Percentiles rank a stretch among this genome's conserved stretches.
phyloP scores from a whole-genome alignment of 2,888 invertebrate genomes.

The Zhuqinia jingwanae region DNA sequence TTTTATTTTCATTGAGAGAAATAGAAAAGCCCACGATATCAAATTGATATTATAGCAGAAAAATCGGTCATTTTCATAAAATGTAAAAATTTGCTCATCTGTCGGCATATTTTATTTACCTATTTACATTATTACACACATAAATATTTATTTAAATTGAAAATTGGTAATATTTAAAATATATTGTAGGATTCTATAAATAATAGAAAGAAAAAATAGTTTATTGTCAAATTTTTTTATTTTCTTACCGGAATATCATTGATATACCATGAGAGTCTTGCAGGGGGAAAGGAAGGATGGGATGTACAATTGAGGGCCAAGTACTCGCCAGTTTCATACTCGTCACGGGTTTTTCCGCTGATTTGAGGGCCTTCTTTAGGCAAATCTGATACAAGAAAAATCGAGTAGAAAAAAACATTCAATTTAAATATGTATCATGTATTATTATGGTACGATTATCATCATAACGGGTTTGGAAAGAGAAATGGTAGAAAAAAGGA shows the following conservation, averaged over 20 bases:
- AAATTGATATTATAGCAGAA: no score
- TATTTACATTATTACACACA: not conserved
- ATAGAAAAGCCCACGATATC: no score
- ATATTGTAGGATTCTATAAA: no score
- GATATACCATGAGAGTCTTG: slow-evolving; percentile 78
- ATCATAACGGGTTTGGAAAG: no score
- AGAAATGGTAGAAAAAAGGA: not conserved
- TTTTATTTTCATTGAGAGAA: no score
- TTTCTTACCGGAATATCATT: slow-evolving; percentile 76
- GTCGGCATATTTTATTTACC: no score
- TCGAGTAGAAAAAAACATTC: no score
- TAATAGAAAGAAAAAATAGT: not conserved
- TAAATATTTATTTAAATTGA: slow-evolving; percentile 31
- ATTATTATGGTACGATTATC: no score
- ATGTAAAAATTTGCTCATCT: no score
- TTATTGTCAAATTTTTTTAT: slow-evolving; percentile 3
- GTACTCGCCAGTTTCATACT: slow-evolving; percentile 78
- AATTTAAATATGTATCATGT: not conserved
- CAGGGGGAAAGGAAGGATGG: slow-evolving; percentile 77
- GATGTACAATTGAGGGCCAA: slow-evolving; percentile 78
- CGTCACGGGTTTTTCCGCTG: slow-evolving; percentile 76
- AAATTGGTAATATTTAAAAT: not conserved
- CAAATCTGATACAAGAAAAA: slow-evolving; percentile 72
- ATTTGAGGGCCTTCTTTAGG: slow-evolving; percentile 79
- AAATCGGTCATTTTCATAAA: no score